A percentile compares a stretch with the other conserved stretches of the same genome.
Evolutionary conservation across 37 sponge, comb jelly and placozoan species (phyloP).

Genomic region (Ephydatia muelleri): DNA sequence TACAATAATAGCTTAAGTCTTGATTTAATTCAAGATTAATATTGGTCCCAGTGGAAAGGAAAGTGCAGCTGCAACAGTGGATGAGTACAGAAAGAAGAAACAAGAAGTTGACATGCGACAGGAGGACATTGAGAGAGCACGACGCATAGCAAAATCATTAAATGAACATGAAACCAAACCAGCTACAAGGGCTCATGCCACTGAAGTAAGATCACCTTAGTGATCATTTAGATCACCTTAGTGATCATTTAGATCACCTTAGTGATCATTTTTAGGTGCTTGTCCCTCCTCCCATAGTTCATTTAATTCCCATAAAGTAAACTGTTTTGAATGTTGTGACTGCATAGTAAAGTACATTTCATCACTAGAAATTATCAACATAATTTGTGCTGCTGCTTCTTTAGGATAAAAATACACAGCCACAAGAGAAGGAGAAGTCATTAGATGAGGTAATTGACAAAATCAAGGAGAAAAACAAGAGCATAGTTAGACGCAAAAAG

Average conservation of each 20-base stretch:
- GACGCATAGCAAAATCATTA: neutral
- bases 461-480: slow-evolving; percentile 4
- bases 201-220: neutral
- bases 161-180: neutral
- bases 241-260: no score
- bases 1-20: neutral
- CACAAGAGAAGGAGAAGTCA: neutral
- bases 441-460: slow-evolving; percentile 6
- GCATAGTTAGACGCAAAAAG: neutral
- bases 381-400: neutral
- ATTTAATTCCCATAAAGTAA: neutral
- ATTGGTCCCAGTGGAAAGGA: neutral
- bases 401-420: neutral
- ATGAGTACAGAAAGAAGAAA: slow-evolving; percentile 38
- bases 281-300: neutral
- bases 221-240: neutral
- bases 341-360: neutral
- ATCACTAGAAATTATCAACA: neutral
- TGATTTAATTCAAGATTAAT: neutral
- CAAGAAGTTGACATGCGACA: neutral
- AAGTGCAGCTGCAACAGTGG: slow-evolving; percentile 25
- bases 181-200: neutral
- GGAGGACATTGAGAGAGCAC: neutral
- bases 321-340: no score
- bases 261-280: neutral